These are phyloP conservation scores for Parauchenoglanis punctatus DNA, from an alignment of 2,797 vertebrate species.

Conservation along the genomic window DNA sequence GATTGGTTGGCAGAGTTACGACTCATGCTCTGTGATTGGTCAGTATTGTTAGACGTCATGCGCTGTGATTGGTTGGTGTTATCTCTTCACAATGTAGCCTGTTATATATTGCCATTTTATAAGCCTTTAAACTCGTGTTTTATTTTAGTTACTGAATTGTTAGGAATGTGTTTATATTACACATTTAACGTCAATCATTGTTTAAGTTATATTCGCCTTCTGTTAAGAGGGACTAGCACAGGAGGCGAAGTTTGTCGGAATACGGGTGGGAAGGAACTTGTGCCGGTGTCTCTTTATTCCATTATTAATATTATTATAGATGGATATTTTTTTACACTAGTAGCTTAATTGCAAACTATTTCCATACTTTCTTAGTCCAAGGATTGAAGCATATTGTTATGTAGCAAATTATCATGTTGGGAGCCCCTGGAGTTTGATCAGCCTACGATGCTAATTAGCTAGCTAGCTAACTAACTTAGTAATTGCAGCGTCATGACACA, in stretches of 20 bases:
- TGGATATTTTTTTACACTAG: not conserved
- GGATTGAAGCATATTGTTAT: not conserved
- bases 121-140: not conserved
- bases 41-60: too few species aligned
- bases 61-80: not conserved
- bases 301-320: not conserved
- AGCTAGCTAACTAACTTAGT: not conserved
- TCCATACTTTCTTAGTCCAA: not conserved
- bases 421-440: not conserved
- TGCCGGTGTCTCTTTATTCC: not conserved
- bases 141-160: not conserved
- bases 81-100: too few species aligned
- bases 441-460: not conserved
- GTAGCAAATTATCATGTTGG: not conserved
- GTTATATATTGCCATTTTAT: not conserved
- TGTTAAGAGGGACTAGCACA: not conserved
- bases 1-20: not conserved
- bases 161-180: not conserved
- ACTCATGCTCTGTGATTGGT: not conserved
- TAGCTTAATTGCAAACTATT: not conserved
- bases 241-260: not conserved
- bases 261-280: slow-evolving; percentile 12
- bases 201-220: not conserved
- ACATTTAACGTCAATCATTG: not conserved
- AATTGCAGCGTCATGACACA: slow-evolving; percentile 11